Conservation (phyloP, 2,113 vertebrate species). For the Trogon melanurus region DNA sequence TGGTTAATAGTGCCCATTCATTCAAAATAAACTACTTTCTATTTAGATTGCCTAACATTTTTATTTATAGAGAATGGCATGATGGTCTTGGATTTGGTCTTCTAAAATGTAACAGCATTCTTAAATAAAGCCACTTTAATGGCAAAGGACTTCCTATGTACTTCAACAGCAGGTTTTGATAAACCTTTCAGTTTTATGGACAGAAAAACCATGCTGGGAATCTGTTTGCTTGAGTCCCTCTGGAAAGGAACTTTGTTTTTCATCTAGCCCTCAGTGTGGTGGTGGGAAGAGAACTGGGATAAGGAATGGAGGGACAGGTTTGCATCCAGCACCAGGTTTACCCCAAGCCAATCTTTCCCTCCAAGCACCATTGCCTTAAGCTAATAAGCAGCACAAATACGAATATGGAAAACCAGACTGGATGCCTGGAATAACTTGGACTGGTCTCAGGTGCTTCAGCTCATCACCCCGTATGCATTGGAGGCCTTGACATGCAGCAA, state of each 20-base stretch:
- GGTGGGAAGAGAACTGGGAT: neutral
- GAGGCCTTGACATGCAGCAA: neutral
- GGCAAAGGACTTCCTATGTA: neutral
- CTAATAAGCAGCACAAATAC: neutral
- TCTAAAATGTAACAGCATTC: neutral
- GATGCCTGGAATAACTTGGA: rapidly evolving
- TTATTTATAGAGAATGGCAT: neutral
- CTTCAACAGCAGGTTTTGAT: neutral
- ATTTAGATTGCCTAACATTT: neutral
- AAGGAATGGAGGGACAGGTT: neutral
- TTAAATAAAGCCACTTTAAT: neutral
- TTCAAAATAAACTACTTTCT: neutral
- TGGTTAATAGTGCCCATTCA: neutral
- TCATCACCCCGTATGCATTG: rapidly evolving
- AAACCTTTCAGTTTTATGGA: neutral
- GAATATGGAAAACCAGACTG: neutral
- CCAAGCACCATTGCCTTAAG: neutral
- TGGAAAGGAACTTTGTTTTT: neutral
- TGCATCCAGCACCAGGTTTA: neutral
- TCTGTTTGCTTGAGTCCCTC: neutral
- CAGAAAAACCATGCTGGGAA: neutral
- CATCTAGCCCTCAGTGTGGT: neutral
- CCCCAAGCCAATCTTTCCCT: neutral
- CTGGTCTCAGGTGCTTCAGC: neutral
- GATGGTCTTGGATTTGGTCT: neutral